These are phyloP conservation scores for Ptilodon capucinus DNA, from an alignment of 2,888 invertebrate species.

Conservation along the genomic window DNA sequence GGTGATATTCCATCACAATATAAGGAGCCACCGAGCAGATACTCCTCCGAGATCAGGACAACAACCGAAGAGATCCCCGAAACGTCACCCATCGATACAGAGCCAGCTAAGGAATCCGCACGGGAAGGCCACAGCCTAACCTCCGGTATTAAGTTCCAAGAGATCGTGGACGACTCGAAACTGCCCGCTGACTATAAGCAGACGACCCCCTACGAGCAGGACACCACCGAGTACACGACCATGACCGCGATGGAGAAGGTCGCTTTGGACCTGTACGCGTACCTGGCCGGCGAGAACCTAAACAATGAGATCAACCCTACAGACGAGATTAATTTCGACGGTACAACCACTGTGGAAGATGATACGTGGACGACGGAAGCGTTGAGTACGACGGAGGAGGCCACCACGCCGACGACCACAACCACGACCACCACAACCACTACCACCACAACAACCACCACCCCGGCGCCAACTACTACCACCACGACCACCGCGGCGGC, in stretches of 20 bases:
- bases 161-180: slow-evolving; percentile 71
- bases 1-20: slow-evolving; percentile 81
- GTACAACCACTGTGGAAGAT: slow-evolving; percentile 62
- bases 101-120: slow-evolving; percentile 55
- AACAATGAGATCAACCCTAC: slow-evolving; percentile 81
- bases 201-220: slow-evolving; percentile 68
- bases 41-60: slow-evolving; percentile 73
- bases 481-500: slow-evolving; percentile 69
- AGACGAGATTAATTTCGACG: slow-evolving; percentile 57
- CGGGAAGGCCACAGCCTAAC: slow-evolving; percentile 71
- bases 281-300: slow-evolving; percentile 85
- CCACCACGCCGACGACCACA: slow-evolving; percentile 79
- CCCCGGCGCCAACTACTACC: slow-evolving; percentile 76
- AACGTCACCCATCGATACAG: slow-evolving; percentile 50
- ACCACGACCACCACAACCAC: slow-evolving; percentile 83
- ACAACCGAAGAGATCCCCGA: slow-evolving; percentile 82
- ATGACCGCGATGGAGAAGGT: slow-evolving; percentile 90
- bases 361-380: slow-evolving; percentile 73
- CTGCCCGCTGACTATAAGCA: slow-evolving; percentile 66
- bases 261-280: slow-evolving; percentile 91
- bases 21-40: slow-evolving; percentile 71
- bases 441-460: slow-evolving; percentile 75
- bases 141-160: slow-evolving; percentile 64
- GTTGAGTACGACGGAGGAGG: slow-evolving; percentile 71
- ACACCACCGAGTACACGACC: slow-evolving; percentile 84